Evolutionary conservation across 2,797 vertebrate species (phyloP).

Genomic region (Pterois miles): DNA sequence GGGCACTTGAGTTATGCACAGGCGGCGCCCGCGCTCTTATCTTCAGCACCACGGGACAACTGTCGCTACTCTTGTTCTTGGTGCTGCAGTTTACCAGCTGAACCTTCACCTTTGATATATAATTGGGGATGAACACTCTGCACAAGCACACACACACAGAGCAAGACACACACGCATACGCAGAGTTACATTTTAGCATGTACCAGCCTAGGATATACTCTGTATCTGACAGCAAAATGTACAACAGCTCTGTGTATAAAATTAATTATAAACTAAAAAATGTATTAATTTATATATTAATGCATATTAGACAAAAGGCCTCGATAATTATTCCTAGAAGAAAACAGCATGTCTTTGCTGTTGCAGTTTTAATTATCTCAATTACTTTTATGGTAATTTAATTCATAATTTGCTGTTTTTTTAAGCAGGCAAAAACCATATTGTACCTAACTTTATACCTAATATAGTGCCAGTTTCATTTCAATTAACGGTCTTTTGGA

Average conservation of each 20-base stretch:
- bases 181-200: constrained; percentile 5
- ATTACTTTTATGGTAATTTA: background rate
- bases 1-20: constrained; percentile 93
- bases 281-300: background rate
- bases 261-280: too few relatives aligned
- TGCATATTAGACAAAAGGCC: background rate
- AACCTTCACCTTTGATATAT: constrained; percentile 91
- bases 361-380: background rate
- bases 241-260: background rate
- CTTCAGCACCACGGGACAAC: constrained; percentile 92
- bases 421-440: background rate
- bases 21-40: constrained; percentile 94
- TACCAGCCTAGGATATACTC: background rate
- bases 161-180: background rate
- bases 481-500: background rate
- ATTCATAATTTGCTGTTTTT: background rate
- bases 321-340: background rate
- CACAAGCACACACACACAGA: constrained; percentile 14
- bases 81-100: constrained; percentile 90
- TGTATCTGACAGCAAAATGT: background rate
- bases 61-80: constrained; percentile 82
- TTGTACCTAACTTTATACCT: background rate
- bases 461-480: background rate
- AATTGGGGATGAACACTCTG: constrained; percentile 98
- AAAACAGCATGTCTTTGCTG: background rate